Conservation (phyloP, 2,888 invertebrate species). For the Brassicogethes aeneus region DNA sequence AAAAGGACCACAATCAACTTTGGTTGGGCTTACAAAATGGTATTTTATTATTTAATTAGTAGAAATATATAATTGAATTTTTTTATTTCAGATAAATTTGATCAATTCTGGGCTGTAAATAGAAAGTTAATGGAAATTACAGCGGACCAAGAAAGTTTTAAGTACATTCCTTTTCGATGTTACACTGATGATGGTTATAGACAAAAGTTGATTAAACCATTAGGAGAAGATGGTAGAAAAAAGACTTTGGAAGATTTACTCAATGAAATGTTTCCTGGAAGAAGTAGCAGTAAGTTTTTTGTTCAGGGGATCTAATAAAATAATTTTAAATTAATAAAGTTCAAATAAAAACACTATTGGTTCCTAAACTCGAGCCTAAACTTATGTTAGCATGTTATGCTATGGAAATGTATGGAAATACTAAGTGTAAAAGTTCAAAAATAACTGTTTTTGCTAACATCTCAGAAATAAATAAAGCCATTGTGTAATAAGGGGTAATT, state of each 20-base stretch:
- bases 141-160: constrained; percentile 72
- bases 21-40: constrained; percentile 93
- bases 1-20: constrained; percentile 92
- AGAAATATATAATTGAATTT: constrained; percentile 1
- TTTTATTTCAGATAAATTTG: constrained; percentile 77
- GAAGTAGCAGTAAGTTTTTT: constrained; percentile 35
- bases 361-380: too few relatives aligned
- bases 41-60: constrained; percentile 31
- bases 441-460: too few relatives aligned
- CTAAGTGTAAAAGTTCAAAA: too few relatives aligned
- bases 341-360: too few relatives aligned
- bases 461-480: too few relatives aligned
- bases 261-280: constrained; percentile 58
- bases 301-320: not conserved
- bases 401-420: too few relatives aligned
- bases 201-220: constrained; percentile 70
- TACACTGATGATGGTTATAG: constrained; percentile 62
- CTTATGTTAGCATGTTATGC: too few relatives aligned
- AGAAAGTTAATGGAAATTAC: constrained; percentile 86
- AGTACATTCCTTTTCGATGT: constrained; percentile 82
- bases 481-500: too few relatives aligned
- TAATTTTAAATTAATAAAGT: not conserved
- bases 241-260: constrained; percentile 65
- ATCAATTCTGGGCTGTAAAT: constrained; percentile 98
- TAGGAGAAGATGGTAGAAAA: constrained; percentile 61